Conservation (phyloP, 1,140 invertebrate species). For the Planococcus citri region DNA sequence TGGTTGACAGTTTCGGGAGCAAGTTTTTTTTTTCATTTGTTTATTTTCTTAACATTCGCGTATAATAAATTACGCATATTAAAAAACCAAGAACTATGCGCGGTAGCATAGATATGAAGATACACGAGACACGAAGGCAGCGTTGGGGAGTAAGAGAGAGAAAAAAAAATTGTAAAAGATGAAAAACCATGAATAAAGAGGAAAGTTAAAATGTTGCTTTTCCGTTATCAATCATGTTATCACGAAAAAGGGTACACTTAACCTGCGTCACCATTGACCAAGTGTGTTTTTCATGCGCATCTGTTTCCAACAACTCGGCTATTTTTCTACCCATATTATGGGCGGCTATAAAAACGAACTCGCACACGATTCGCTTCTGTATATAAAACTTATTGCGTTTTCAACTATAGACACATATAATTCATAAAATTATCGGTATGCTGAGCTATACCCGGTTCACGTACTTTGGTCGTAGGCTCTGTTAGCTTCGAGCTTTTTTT, state of each 20-base stretch:
- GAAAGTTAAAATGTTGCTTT: neutral
- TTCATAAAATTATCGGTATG: neutral
- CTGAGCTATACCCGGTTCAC: too few species aligned
- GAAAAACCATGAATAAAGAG: neutral
- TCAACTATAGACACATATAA: neutral
- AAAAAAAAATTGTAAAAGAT: neutral
- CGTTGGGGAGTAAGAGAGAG: too few species aligned
- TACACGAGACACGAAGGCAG: neutral
- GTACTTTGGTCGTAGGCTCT: too few species aligned
- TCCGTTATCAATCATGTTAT: slow-evolving; percentile 7
- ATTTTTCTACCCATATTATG: neutral
- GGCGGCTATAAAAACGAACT: neutral
- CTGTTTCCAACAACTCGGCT: neutral
- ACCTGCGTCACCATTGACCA: neutral
- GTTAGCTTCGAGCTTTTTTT: too few species aligned
- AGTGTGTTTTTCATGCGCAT: slow-evolving; percentile 1
- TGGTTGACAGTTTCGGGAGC: too few species aligned
- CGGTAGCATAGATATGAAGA: neutral
- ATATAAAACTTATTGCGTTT: slow-evolving; percentile 8
- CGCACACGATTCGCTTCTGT: neutral
- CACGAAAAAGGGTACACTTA: neutral
- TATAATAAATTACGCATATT: neutral
- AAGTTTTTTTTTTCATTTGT: neutral
- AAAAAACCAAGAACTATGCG: neutral
- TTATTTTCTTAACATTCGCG: neutral